A percentile compares a stretch with the other conserved stretches of the same genome.
These are phyloP conservation scores for Bombyx huttoni DNA, from an alignment of 2,888 invertebrate species.

Conservation along the genomic window DNA sequence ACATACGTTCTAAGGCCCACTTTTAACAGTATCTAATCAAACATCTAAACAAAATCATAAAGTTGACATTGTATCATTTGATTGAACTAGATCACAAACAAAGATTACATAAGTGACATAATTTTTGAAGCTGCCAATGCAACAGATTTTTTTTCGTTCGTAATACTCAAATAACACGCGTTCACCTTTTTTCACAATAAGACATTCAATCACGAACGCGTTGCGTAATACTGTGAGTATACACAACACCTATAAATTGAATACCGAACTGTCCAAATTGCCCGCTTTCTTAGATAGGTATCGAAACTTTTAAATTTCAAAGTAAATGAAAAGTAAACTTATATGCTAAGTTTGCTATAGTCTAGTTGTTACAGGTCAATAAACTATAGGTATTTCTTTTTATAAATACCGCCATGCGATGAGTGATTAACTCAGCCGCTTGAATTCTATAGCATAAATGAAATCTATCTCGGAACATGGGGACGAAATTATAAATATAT, in stretches of 20 bases:
- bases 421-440: no score
- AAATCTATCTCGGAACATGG: no score
- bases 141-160: constrained; percentile 3
- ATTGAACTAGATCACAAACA: constrained; percentile 2
- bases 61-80: background rate
- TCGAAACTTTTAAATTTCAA: no score
- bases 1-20: no score
- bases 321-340: no score
- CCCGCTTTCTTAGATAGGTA: background rate
- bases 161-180: constrained; percentile 4
- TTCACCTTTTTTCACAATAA: constrained; percentile 4
- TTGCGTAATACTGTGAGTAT: background rate
- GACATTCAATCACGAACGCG: constrained; percentile 5
- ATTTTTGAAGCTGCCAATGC: constrained; percentile 1
- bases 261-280: background rate
- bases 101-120: constrained; percentile 1
- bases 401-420: no score
- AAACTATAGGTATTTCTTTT: no score
- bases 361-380: no score
- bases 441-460: no score
- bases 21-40: no score
- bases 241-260: background rate
- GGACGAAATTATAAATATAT: no score
- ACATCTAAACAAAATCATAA: background rate
- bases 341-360: no score